Evolutionary conservation across 2,113 vertebrate genomes (phyloP), one percentile per base, ranked within the genome.

Genomic region (Anthoscopus minutus): DNA sequence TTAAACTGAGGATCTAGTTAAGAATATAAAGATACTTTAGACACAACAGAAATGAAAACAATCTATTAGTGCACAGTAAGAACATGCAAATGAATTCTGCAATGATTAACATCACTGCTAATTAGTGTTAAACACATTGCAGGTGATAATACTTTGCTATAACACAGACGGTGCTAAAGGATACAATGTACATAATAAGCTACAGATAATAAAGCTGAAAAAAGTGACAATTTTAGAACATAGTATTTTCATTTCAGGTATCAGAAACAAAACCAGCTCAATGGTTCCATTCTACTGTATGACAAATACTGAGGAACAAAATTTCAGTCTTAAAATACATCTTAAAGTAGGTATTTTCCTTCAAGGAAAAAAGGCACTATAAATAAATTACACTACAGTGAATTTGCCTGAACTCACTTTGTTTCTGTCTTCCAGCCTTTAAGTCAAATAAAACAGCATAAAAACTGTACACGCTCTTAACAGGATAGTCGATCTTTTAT

Each of bases 381-480:
- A 99, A 99, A 99, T 99, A 99, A 99, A 98, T 99, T 99, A 99
- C 98, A 99, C 99, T 99, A 99, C 98, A 99, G 98, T 99, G 98
- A 99, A 99, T 99, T 98, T 98, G 98, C 99, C 98, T 98, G 98
- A 99, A 98, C 98, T 98, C 98, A 99, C 98, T 98, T 99, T 98
- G 99, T 99, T 99, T 99, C 99, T 98, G 97, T 98, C 98, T 99
- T 99, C 98, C 99, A 99, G 98, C 98, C 98, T 98, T 98, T 98
- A 98, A 99, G 98, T 98, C 98, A 98, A 98, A 98, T 98, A 98
- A 98, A 98, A 98, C 98, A 98, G 98, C 96, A 96, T 98, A 98
- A 98, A 98, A 98, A 98, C 97, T 98, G 98, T 98, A 98, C 98
- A 98, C 96, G 96, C 98, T 98, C 98, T 98, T 94, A 98, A 98